A percentile compares a stretch with the other conserved stretches of the same genome.
These are phyloP conservation scores for Drosophila rhopaloa DNA, from an alignment of 1,140 invertebrate genomes.

Conservation along the genomic window DNA sequence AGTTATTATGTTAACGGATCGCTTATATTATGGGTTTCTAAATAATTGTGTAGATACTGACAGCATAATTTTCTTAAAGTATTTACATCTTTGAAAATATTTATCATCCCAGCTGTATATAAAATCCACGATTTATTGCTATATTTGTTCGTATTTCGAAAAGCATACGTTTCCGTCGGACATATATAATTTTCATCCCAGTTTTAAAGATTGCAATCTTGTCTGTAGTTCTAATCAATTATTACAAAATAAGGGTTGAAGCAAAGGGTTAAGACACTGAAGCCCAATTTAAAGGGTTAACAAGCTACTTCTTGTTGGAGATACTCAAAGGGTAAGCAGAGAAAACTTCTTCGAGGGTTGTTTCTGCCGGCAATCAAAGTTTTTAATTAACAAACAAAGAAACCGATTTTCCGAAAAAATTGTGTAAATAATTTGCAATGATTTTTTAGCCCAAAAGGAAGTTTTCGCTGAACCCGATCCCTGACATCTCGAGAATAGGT, in stretches of 20 bases:
- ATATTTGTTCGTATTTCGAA: not conserved
- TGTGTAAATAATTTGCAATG: constrained; percentile 22
- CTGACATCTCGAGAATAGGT: constrained; percentile 70
- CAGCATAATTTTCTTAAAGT: no score
- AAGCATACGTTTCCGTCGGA: no score
- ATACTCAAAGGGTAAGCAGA: constrained; percentile 35
- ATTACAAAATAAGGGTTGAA: constrained; percentile 26
- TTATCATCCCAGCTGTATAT: no score
- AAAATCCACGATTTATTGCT: not conserved
- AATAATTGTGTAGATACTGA: no score
- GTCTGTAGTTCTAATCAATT: constrained; percentile 7
- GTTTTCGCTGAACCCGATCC: constrained; percentile 61
- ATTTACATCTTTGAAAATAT: no score
- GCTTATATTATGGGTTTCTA: no score
- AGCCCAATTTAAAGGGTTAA: constrained; percentile 44
- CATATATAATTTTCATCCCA: no score
- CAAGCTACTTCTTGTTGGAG: constrained; percentile 13
- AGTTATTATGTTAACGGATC: no score
- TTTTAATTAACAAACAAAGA: constrained; percentile 78
- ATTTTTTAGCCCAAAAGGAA: constrained; percentile 44
- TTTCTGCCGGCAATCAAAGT: constrained; percentile 38
- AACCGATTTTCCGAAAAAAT: constrained; percentile 36
- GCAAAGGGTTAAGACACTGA: constrained; percentile 9
- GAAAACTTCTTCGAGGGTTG: constrained; percentile 23
- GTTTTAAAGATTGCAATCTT: not conserved